A percentile compares a stretch with the other conserved stretches of the same genome.
phyloP scores from a whole-genome alignment of 2,797 vertebrate species.

The Serranus cabrilla region DNA sequence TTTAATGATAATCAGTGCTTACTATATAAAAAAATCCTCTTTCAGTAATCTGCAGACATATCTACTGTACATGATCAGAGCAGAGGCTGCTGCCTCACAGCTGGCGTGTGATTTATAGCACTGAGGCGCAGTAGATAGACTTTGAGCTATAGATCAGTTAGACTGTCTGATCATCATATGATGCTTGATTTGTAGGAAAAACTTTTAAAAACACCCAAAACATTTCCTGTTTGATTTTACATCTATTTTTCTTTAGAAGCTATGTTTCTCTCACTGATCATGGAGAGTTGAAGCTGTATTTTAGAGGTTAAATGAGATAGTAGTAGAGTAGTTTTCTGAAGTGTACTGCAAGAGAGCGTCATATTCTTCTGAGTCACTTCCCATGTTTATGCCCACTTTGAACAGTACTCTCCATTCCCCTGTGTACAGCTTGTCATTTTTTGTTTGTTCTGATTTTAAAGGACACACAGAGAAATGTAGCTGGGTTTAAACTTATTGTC shows the following conservation, averaged over 20 bases:
- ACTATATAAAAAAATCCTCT: constrained; percentile 56
- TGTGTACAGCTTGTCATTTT: not conserved
- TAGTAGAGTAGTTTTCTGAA: not conserved
- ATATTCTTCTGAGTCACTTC: not conserved
- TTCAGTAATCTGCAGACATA: constrained; percentile 60
- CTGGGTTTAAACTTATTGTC: not conserved
- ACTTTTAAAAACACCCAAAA: not conserved
- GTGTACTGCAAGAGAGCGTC: not conserved
- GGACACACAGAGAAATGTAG: not conserved
- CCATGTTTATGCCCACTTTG: not conserved
- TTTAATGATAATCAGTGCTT: constrained; percentile 60
- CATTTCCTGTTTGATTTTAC: not conserved
- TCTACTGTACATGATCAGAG: constrained; percentile 52
- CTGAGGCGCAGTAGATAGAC: not conserved
- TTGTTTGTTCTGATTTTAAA: not conserved
- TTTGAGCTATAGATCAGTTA: not conserved
- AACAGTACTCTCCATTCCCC: not conserved
- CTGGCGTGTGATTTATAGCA: constrained; percentile 38
- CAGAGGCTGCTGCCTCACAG: constrained; percentile 36
- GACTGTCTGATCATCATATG: not conserved
- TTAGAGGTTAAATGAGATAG: not conserved
- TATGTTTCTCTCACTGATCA: not conserved
- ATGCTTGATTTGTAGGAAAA: not conserved
- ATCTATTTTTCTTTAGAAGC: not conserved
- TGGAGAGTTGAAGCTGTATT: constrained; percentile 1